Evolutionary conservation across 2,113 vertebrate genomes (phyloP).

Genomic region (Esox niger): DNA sequence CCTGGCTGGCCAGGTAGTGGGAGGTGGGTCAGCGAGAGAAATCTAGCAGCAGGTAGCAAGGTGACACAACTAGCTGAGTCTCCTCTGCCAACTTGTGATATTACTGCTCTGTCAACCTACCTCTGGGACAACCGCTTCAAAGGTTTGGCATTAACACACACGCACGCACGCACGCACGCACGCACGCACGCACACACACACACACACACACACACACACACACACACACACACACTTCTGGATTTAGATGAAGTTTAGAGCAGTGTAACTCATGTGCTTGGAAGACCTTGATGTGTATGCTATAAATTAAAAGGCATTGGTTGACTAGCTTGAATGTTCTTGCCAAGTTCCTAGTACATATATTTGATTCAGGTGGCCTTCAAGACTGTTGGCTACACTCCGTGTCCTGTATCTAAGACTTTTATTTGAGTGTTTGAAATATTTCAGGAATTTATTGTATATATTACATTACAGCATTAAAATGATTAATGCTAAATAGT

Average conservation of each 20-base stretch:
- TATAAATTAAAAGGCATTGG: background rate
- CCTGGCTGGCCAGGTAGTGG: background rate
- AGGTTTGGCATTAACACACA: conserved; percentile 5
- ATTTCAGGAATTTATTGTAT: conserved; percentile 2
- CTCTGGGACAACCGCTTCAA: conserved; percentile 1
- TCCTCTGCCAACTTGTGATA: conserved; percentile 15
- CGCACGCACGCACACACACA: background rate
- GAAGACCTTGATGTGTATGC: conserved; percentile 2
- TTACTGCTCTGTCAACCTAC: conserved; percentile 1
- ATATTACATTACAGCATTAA: background rate
- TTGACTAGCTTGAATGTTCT: background rate
- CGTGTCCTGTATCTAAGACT: background rate
- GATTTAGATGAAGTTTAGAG: background rate
- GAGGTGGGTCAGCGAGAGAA: background rate
- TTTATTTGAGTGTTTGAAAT: background rate
- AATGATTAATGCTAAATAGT: background rate
- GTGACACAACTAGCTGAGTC: conserved; percentile 14
- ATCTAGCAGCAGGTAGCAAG: conserved; percentile 23
- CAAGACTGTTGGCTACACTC: background rate
- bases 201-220: background rate
- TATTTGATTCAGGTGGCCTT: conserved; percentile 2
- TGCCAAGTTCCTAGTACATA: background rate
- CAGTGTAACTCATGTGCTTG: conserved; percentile 2
- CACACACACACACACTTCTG: background rate
- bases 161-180: background rate